Conservation (phyloP, 2,888 invertebrate genomes). For the Pseudoips prasinana region DNA sequence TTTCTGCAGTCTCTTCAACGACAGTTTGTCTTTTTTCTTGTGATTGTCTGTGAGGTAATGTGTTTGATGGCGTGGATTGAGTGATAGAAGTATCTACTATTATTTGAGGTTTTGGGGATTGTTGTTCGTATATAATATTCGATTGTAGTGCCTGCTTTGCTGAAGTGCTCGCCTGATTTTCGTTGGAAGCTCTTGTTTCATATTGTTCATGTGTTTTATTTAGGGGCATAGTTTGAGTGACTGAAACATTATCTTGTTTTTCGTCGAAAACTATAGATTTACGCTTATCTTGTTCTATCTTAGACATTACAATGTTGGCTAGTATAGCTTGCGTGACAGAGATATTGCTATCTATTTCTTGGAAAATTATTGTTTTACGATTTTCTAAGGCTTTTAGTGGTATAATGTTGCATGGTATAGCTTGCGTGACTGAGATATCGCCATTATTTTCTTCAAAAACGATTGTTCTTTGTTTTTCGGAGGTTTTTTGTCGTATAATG, state of each 20-base stretch:
- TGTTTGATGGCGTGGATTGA: too few species aligned
- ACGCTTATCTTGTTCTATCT: conserved; percentile 7
- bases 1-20: conserved; percentile 22
- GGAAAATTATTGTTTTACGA: conserved; percentile 14
- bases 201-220: too few species aligned
- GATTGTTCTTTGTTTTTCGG: conserved; percentile 7
- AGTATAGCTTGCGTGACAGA: conserved; percentile 21
- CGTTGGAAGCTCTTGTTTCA: too few species aligned
- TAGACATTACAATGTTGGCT: conserved; percentile 8
- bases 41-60: neutral
- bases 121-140: conserved; percentile 1
- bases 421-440: conserved; percentile 29
- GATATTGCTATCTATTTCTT: conserved; percentile 19
- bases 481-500: conserved; percentile 13
- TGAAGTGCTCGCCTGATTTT: neutral
- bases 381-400: conserved; percentile 4
- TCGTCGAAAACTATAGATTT: conserved; percentile 28
- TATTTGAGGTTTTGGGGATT: neutral
- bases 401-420: conserved; percentile 26
- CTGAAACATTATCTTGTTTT: neutral
- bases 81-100: too few species aligned
- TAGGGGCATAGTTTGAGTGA: conserved; percentile 1
- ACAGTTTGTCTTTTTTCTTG: conserved; percentile 22
- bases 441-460: conserved; percentile 12
- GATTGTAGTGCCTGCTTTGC: neutral